Base-by-base conservation (phyloP, 2,888 invertebrate genomes). In the Stegophylla sp. region DNA sequence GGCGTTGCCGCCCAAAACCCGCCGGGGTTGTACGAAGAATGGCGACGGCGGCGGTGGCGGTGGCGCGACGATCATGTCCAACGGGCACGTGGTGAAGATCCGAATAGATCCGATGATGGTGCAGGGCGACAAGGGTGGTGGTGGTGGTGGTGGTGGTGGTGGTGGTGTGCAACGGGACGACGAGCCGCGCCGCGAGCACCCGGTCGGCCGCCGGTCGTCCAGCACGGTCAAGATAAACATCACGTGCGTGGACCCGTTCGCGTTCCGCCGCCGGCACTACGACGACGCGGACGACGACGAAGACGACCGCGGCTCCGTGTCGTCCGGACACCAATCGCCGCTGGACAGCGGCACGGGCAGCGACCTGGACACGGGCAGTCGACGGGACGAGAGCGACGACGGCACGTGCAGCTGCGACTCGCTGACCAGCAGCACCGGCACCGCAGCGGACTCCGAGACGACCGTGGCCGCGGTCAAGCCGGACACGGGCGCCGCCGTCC, bases 341-440 rank as follows among this genome's bases (percentile, higher is more conserved):
- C 86, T 94, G 83, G 94, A 94, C 87, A 94, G 94, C 82, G 94
- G 94, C 66, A 94, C 94, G 51, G 93, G 94, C 87, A 94, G 93
- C 86, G 94, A 94, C 87, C 88, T 94, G 84, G 94, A 94, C 85
- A 90, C 91, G 59, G 84, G 84, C 69, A 92, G 79, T 23, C 79
- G 79, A 3, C 79, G 79, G 87, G 92, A 90, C 85, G 92, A 91
- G 87, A 91, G 91, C 86, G 91, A 91, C 87, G 88, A 88, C 84
- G 88, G 88, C 83, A 93, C 92, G 85, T 90, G 93, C 85, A 94
- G 94, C 86, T 94, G 92, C 86, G 94, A 94, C 86, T 94, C 94
- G 48, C 87, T 94, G 84, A 94, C 93, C 86, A 91, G 92, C 84
- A 90, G 90, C 83, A 92, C 86, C 34, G 86, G 91, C 85, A 69